Evolutionary conservation across 2,888 invertebrate species (phyloP).

Genomic region (Brachylomia viminalis): DNA sequence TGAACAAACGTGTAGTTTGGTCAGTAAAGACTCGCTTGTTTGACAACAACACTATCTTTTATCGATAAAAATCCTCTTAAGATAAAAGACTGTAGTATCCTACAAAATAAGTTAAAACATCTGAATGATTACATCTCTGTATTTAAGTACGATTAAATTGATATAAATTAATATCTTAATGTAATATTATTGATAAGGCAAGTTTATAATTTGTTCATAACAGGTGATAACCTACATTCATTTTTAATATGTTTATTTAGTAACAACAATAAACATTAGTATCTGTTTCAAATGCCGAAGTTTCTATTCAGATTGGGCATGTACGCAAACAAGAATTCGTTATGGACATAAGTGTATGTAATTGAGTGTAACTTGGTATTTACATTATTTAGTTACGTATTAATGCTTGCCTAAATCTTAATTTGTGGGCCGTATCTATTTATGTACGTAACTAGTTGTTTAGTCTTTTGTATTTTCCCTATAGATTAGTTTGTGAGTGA

Average conservation of each 20-base stretch:
- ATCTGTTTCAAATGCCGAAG: slow-evolving; percentile 60
- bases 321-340: slow-evolving; percentile 54
- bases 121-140: slow-evolving; percentile 75
- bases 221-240: slow-evolving; percentile 76
- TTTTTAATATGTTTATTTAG: slow-evolving; percentile 61
- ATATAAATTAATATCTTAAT: slow-evolving; percentile 64
- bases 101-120: slow-evolving; percentile 56
- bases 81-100: slow-evolving; percentile 69
- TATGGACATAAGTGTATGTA: slow-evolving; percentile 49
- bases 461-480: background rate
- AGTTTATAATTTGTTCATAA: slow-evolving; percentile 74
- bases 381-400: slow-evolving; percentile 47
- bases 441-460: background rate
- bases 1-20: slow-evolving; percentile 81
- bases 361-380: slow-evolving; percentile 51
- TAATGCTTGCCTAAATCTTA: slow-evolving; percentile 45
- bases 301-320: slow-evolving; percentile 48
- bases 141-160: slow-evolving; percentile 57
- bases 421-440: slow-evolving; percentile 25
- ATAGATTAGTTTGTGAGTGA: slow-evolving; percentile 16
- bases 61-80: slow-evolving; percentile 61
- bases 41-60: slow-evolving; percentile 65
- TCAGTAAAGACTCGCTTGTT: slow-evolving; percentile 80
- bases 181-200: slow-evolving; percentile 69
- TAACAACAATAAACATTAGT: slow-evolving; percentile 53